These are phyloP conservation scores for Beris chalybata DNA, from an alignment of 2,888 invertebrate genomes.

Conservation along the genomic window DNA sequence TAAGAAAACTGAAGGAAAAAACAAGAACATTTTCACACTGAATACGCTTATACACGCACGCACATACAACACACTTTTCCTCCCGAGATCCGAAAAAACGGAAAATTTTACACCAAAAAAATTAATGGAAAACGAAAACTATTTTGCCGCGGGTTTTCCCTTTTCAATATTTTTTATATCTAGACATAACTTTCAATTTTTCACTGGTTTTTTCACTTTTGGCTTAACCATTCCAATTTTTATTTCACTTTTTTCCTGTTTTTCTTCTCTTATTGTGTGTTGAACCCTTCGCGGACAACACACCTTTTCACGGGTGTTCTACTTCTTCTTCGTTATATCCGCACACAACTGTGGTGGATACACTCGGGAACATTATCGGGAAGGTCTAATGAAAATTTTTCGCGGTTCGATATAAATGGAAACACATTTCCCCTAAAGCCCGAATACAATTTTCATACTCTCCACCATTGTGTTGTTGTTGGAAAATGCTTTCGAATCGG, in stretches of 20 bases:
- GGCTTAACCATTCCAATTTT: conserved; percentile 5
- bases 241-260: conserved; percentile 33
- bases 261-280: conserved; percentile 39
- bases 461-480: conserved; percentile 32
- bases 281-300: conserved; percentile 43
- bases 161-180: conserved; percentile 12
- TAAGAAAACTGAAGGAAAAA: conserved; percentile 35
- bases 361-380: conserved; percentile 18
- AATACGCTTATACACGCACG: conserved; percentile 26
- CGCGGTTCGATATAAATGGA: conserved; percentile 15
- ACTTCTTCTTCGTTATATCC: conserved; percentile 25
- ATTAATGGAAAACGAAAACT: conserved; percentile 20
- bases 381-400: conserved; percentile 16
- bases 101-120: conserved; percentile 33
- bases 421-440: conserved; percentile 21
- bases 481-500: conserved; percentile 17
- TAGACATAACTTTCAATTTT: conserved; percentile 16
- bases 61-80: conserved; percentile 29
- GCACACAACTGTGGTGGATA: conserved; percentile 26
- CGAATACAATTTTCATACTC: conserved; percentile 18
- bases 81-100: conserved; percentile 26
- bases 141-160: conserved; percentile 28
- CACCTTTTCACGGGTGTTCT: conserved; percentile 40
- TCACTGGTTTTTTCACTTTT: conserved; percentile 21
- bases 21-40: conserved; percentile 37